These are phyloP conservation scores for Tipula helvola DNA, from an alignment of 2,888 invertebrate genomes.

Conservation along the genomic window DNA sequence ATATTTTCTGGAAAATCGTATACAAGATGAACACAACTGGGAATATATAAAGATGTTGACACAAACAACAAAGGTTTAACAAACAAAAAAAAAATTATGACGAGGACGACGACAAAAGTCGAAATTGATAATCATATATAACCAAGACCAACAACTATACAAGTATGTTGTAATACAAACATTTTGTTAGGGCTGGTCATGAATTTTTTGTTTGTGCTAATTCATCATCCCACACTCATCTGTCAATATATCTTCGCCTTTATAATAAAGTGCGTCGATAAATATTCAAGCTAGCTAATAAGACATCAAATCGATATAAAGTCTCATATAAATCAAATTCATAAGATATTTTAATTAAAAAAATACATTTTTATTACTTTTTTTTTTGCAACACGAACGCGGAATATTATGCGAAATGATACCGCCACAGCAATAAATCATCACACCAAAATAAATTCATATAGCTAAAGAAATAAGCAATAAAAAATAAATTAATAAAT, in stretches of 20 bases:
- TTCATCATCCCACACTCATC: neutral
- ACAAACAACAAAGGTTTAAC: neutral
- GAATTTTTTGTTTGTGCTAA: neutral
- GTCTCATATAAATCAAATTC: neutral
- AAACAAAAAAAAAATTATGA: neutral
- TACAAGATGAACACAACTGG: neutral
- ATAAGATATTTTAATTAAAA: neutral
- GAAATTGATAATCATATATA: neutral
- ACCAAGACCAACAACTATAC: neutral
- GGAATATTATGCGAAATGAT: neutral
- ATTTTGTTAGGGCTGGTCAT: neutral
- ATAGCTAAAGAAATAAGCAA: neutral
- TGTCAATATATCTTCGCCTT: neutral
- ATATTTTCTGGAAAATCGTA: neutral
- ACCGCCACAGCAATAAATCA: neutral
- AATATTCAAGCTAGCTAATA: neutral
- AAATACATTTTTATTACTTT: neutral
- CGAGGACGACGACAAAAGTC: neutral
- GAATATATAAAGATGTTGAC: neutral
- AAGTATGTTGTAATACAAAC: neutral
- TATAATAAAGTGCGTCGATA: neutral
- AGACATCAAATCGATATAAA: neutral
- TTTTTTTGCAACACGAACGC: neutral
- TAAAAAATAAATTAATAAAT: neutral
- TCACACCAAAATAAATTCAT: neutral